These are phyloP conservation scores for Lasioglossum villosulum DNA, from an alignment of 2,888 invertebrate genomes.

Conservation along the genomic window DNA sequence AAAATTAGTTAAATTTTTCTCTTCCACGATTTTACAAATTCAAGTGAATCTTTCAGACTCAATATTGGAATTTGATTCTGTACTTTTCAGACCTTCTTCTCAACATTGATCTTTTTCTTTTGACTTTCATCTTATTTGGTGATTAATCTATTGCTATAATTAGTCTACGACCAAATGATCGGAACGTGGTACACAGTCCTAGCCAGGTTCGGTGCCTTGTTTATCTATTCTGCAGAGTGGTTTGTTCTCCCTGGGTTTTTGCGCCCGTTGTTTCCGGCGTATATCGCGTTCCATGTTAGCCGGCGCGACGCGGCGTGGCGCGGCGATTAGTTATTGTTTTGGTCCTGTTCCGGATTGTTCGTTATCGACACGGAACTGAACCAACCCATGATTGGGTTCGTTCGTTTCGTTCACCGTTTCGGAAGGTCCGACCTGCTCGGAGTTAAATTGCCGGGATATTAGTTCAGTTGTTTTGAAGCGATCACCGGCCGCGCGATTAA, in stretches of 20 bases:
- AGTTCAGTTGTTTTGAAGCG: constrained; percentile 23
- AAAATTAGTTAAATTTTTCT: not conserved
- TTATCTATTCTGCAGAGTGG: constrained; percentile 2
- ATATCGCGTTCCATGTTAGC: not conserved
- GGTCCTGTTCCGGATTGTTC: constrained; percentile 8
- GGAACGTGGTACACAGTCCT: not conserved
- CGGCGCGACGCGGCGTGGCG: no score
- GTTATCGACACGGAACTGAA: not conserved
- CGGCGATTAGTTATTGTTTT: constrained; percentile 31
- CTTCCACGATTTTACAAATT: no score
- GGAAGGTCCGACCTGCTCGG: not conserved
- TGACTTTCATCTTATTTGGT: no score
- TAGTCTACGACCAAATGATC: not conserved
- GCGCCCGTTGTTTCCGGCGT: not conserved
- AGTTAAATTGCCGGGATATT: constrained; percentile 9
- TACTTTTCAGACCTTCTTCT: no score
- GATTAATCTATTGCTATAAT: no score
- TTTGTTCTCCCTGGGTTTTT: not conserved
- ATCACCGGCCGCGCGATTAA: constrained; percentile 27
- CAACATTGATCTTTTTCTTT: no score
- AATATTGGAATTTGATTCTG: no score
- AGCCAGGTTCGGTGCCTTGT: not conserved
- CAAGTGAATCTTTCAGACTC: no score
- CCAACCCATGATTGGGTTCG: constrained; percentile 14
- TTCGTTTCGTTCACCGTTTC: not conserved